Conservation (phyloP, 1,140 invertebrate species). For the Drosophila busckii region DNA sequence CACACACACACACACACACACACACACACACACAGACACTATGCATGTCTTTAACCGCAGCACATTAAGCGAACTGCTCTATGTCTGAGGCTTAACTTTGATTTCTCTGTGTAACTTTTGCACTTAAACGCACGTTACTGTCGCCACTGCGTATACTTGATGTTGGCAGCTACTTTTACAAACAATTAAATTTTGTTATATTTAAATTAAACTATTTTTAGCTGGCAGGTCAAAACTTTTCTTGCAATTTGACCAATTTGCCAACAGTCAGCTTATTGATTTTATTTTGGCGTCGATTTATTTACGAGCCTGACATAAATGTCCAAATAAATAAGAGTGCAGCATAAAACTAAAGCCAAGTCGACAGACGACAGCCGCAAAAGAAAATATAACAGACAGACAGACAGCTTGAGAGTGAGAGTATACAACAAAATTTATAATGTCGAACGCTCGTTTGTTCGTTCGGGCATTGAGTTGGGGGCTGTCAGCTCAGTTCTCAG, state of each 20-base stretch:
- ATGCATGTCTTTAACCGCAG: conserved; percentile 38
- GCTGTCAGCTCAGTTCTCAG: conserved; percentile 1
- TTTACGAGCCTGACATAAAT: conserved; percentile 42
- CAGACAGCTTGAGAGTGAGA: background rate
- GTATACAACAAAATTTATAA: conserved; percentile 38
- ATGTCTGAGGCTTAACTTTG: conserved; percentile 39
- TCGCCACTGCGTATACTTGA: conserved; percentile 22
- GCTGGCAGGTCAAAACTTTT: background rate
- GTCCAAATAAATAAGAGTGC: conserved; percentile 70
- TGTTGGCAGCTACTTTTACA: conserved; percentile 7
- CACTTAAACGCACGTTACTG: conserved; percentile 65
- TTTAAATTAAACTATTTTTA: too few relatives aligned
- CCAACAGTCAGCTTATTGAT: conserved; percentile 47
- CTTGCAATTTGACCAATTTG: conserved; percentile 29
- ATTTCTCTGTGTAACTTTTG: conserved; percentile 56
- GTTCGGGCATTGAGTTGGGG: conserved; percentile 1
- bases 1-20: background rate
- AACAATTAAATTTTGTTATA: too few relatives aligned
- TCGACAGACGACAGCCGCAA: conserved; percentile 48
- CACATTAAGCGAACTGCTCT: conserved; percentile 39
- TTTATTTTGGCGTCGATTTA: conserved; percentile 34
- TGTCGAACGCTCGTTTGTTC: conserved; percentile 9
- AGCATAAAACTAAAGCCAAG: conserved; percentile 59
- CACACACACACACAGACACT: conserved; percentile 8
- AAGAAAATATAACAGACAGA: conserved; percentile 2